phyloP scores from a whole-genome alignment of 2,888 invertebrate species.

The Synanthedon andrenaeformis region DNA sequence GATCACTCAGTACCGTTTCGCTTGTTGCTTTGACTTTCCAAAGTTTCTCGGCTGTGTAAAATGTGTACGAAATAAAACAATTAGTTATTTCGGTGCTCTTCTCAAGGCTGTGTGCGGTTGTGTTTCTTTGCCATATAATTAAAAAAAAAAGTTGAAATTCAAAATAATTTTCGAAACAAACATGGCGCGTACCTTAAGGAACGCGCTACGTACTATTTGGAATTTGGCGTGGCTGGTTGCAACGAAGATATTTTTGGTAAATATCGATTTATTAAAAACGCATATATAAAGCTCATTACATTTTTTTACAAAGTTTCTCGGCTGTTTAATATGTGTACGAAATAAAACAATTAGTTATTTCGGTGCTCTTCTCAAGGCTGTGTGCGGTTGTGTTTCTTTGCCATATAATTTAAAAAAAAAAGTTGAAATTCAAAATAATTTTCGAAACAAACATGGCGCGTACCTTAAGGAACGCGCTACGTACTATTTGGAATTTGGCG shows the following conservation, averaged over 20 bases:
- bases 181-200: slow-evolving; percentile 37
- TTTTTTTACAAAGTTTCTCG: slow-evolving; percentile 62
- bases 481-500: slow-evolving; percentile 51
- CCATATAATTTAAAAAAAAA: no score
- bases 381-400: slow-evolving; percentile 13
- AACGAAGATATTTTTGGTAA: slow-evolving; percentile 58
- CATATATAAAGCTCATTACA: slow-evolving; percentile 23
- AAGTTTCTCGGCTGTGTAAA: slow-evolving; percentile 43
- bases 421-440: not conserved
- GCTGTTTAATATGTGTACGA: slow-evolving; percentile 25
- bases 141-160: slow-evolving; percentile 7
- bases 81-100: slow-evolving; percentile 29
- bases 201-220: slow-evolving; percentile 43
- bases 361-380: slow-evolving; percentile 17
- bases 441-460: slow-evolving; percentile 31
- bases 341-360: slow-evolving; percentile 28
- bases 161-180: slow-evolving; percentile 11
- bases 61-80: slow-evolving; percentile 23
- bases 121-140: slow-evolving; percentile 2
- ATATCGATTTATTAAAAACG: slow-evolving; percentile 6
- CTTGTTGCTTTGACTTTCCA: slow-evolving; percentile 54
- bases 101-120: slow-evolving; percentile 17
- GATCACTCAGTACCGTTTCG: slow-evolving; percentile 45
- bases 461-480: slow-evolving; percentile 31
- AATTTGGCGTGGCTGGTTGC: slow-evolving; percentile 55